phyloP scores from a whole-genome alignment of 2,797 vertebrate species.

The Pristis pectinata region DNA sequence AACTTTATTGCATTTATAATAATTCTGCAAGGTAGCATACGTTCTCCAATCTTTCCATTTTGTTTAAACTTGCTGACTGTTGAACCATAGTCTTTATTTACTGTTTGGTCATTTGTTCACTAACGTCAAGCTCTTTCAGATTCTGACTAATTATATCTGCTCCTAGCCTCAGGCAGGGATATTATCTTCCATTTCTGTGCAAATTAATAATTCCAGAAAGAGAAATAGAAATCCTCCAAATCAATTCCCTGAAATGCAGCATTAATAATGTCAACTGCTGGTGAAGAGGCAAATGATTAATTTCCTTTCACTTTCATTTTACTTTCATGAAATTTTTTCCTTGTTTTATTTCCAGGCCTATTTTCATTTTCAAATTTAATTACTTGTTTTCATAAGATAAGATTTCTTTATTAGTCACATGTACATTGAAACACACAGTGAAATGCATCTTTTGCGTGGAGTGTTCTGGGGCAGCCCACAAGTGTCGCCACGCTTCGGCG shows the following conservation, averaged over 20 bases:
- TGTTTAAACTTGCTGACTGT: neutral
- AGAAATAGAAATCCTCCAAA: neutral
- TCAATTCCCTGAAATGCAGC: neutral
- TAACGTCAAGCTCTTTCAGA: neutral
- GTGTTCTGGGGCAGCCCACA: no score
- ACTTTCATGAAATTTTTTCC: neutral
- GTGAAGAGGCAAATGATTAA: neutral
- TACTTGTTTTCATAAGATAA: neutral
- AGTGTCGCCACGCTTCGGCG: no score
- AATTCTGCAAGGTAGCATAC: neutral
- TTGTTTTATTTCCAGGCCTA: neutral
- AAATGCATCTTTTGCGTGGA: no score
- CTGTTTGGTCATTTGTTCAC: neutral
- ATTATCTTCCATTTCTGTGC: neutral
- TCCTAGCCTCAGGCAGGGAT: neutral
- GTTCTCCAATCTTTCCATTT: neutral
- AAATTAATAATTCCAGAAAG: neutral
- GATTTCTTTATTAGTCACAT: no score
- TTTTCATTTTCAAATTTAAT: neutral
- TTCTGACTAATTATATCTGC: neutral
- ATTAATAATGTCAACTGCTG: neutral
- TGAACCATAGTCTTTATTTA: neutral
- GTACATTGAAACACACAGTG: no score
- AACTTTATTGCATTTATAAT: constrained; percentile 5
- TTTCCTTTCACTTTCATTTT: neutral